phyloP scores from a whole-genome alignment of 2,888 invertebrate genomes.

The Panzeria rudis region DNA sequence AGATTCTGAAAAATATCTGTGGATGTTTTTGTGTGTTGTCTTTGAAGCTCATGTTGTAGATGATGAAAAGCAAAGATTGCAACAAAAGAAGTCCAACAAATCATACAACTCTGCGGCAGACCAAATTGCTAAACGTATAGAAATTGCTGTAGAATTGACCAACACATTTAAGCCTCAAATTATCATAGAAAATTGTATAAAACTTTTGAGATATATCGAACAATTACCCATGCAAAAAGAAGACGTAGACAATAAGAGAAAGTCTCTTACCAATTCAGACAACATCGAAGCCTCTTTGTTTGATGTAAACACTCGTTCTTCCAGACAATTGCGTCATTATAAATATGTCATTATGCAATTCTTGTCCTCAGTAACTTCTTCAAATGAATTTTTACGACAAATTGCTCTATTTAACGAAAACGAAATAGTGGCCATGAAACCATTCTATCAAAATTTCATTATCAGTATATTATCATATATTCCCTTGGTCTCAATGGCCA shows the following conservation, averaged over 20 bases:
- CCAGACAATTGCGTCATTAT: constrained; percentile 92
- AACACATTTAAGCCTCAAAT: constrained; percentile 87
- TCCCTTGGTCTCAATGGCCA: constrained; percentile 87
- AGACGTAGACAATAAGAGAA: background rate
- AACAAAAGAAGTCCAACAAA: constrained; percentile 76
- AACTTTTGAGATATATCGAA: constrained; percentile 87
- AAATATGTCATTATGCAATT: constrained; percentile 92
- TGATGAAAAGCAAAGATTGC: constrained; percentile 84
- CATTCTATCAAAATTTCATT: constrained; percentile 88
- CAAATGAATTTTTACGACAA: constrained; percentile 88
- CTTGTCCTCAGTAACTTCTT: constrained; percentile 88
- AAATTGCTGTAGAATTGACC: constrained; percentile 88
- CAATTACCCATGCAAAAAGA: constrained; percentile 87
- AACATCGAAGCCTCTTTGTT: constrained; percentile 85
- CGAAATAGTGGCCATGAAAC: constrained; percentile 85
- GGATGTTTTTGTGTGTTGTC: constrained; percentile 89
- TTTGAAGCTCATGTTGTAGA: constrained; percentile 89
- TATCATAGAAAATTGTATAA: constrained; percentile 87
- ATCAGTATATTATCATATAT: constrained; percentile 88
- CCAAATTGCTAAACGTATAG: constrained; percentile 86
- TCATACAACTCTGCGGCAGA: constrained; percentile 77
- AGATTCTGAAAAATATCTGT: constrained; percentile 87
- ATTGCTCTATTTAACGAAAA: constrained; percentile 85
- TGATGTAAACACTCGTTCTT: constrained; percentile 87
- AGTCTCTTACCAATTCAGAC: constrained; percentile 66